phyloP scores from a whole-genome alignment of 2,888 invertebrate genomes.

The Drosophila mulleri region DNA sequence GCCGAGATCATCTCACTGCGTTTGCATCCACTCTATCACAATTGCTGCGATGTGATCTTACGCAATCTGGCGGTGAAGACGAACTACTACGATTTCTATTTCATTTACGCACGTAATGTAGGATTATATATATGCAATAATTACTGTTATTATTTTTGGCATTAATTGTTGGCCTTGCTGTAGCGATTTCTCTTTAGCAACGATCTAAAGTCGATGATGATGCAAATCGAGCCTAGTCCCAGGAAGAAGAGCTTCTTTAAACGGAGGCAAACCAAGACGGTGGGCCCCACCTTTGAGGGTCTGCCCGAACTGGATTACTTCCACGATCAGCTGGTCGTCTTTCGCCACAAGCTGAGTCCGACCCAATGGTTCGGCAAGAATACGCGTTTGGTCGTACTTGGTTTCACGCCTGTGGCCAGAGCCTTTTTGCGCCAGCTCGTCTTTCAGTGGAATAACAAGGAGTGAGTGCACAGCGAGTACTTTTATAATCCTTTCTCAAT shows the following conservation, averaged over 20 bases:
- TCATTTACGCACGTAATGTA: conserved; percentile 50
- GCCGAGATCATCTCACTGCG: conserved; percentile 72
- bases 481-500: background rate
- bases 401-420: conserved; percentile 67
- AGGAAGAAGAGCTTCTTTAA: conserved; percentile 44
- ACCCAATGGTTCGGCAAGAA: conserved; percentile 59
- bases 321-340: conserved; percentile 56
- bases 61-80: conserved; percentile 73
- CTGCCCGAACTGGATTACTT: conserved; percentile 41
- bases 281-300: background rate
- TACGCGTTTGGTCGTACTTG: conserved; percentile 71
- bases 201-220: conserved; percentile 72
- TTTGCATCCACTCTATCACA: conserved; percentile 77
- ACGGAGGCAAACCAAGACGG: no score
- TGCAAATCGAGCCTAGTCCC: conserved; percentile 70
- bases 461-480: conserved; percentile 50
- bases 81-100: conserved; percentile 65
- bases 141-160: no score
- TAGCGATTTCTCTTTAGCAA: conserved; percentile 55
- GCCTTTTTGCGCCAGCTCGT: conserved; percentile 77
- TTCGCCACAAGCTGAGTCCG: conserved; percentile 60
- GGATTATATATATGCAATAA: background rate
- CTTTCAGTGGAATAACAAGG: conserved; percentile 73
- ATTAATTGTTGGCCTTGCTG: background rate
- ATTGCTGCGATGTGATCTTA: conserved; percentile 64